Evolutionary conservation across 2,888 invertebrate species (phyloP), one percentile per base, ranked within the genome.

Genomic region (Cheilosia scutellata): DNA sequence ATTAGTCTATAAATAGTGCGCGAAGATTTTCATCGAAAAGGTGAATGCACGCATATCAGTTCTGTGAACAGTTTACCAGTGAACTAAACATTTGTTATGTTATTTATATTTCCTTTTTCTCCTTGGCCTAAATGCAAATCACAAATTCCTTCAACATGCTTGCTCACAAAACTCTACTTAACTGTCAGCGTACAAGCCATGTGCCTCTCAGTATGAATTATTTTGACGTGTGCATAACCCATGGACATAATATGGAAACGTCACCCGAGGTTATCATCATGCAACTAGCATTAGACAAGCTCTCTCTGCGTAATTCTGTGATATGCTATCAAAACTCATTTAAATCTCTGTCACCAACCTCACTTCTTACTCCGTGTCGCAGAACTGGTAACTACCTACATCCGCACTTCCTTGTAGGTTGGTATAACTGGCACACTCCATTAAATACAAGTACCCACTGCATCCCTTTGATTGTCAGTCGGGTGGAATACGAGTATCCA

Each of bases 331-430:
- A 63, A 57, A 40, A 37, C 44, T 68, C 62, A 83, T 84, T 75
- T 75, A 70, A 58, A 65, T 84, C 63, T 70, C 70, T 84, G 83
- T 84, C 83, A 75, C 40, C 63, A 63, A 53, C 25, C 62, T 66
- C 44, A 37, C 70, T 44, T 74, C 58, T 55, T 57, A 37, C 63
- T 55, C 42, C 53, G 66, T 62, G 66, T 62, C 20, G 47, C 31
- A 60, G 47, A 65, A 47, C 63, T 51, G n/a, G 6, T 42, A 27
- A 60, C 44, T 55, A 42, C 37, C 62, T 33, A 55, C 60, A 58
- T 58, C 57, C 70, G 37, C 37, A 79, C 75, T 79, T 84, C 70
- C 79, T 75, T 65, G 58, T 71, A 62, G 65, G 66, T 25, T 31
- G 33, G 4, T 29, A n/a, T n/a, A 25, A 20, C 6, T 55, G 60